Percentiles rank a stretch among this genome's conserved stretches.
Evolutionary conservation across 2,888 invertebrate genomes (phyloP).

Genomic region (Nebria salina): DNA sequence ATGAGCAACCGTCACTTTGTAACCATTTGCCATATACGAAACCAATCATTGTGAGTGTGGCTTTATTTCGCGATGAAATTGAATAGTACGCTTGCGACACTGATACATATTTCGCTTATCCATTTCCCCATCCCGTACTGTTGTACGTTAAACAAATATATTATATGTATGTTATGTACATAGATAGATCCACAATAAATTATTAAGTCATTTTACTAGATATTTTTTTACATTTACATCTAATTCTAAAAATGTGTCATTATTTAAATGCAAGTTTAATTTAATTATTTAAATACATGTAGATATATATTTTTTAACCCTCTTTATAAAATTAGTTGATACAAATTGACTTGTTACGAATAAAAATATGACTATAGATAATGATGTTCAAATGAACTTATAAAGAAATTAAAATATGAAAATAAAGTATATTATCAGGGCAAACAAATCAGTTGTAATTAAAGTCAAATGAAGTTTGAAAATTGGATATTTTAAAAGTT

Average conservation of each 20-base stretch:
- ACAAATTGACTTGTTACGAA: no score
- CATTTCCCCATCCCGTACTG: not conserved
- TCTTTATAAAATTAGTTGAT: no score
- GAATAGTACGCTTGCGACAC: conserved; percentile 27
- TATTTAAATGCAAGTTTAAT: no score
- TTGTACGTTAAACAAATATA: not conserved
- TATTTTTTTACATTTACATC: no score
- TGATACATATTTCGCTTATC: conserved; percentile 41
- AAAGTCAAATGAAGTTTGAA: conserved; percentile 16
- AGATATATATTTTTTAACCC: no score
- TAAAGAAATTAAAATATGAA: not conserved
- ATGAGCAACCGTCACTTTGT: conserved; percentile 39
- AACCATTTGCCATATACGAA: conserved; percentile 45
- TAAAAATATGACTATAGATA: no score
- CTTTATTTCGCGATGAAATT: conserved; percentile 45
- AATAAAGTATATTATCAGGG: not conserved
- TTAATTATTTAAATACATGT: no score
- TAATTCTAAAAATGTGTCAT: no score
- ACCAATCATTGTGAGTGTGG: conserved; percentile 46
- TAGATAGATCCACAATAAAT: no score
- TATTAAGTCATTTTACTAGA: no score
- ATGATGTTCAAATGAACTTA: no score
- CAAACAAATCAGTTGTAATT: conserved; percentile 21
- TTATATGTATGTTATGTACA: no score
- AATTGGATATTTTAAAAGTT: conserved; percentile 34